Evolutionary conservation across 2,888 invertebrate genomes (phyloP).

Genomic region (Chrysolina americana): DNA sequence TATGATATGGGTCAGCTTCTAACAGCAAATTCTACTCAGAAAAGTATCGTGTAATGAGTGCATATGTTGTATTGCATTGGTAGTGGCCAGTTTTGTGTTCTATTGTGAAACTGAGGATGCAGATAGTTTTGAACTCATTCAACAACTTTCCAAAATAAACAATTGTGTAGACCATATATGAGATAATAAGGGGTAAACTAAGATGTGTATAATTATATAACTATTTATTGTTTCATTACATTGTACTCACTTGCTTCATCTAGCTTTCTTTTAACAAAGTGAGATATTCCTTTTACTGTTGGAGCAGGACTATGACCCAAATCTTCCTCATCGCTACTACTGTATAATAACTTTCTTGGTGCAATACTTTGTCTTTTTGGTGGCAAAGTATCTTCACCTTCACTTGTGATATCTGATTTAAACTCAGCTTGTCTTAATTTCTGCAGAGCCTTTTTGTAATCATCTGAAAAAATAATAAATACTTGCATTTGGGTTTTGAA

Average conservation of each 20-base stretch:
- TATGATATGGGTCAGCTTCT: too few species aligned
- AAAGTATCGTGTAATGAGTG: too few species aligned
- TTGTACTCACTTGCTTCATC: background rate
- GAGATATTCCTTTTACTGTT: background rate
- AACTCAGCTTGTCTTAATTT: background rate
- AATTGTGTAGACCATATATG: too few species aligned
- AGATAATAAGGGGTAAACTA: too few species aligned
- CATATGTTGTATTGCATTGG: too few species aligned
- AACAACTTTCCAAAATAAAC: too few species aligned
- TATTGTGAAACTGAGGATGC: too few species aligned
- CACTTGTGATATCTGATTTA: background rate
- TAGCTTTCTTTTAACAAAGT: background rate
- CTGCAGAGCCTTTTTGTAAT: background rate
- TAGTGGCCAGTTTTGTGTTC: too few species aligned
- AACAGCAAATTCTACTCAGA: too few species aligned
- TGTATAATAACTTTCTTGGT: background rate
- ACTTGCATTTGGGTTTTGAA: background rate
- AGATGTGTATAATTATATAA: too few species aligned
- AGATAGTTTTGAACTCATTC: too few species aligned
- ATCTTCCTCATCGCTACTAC: background rate
- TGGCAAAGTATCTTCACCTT: background rate
- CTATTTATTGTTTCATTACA: background rate
- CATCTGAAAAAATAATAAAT: background rate
- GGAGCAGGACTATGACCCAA: background rate
- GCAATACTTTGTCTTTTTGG: background rate